phyloP scores from a whole-genome alignment of 2,797 vertebrate species.

The Heterohyrax brucei region DNA sequence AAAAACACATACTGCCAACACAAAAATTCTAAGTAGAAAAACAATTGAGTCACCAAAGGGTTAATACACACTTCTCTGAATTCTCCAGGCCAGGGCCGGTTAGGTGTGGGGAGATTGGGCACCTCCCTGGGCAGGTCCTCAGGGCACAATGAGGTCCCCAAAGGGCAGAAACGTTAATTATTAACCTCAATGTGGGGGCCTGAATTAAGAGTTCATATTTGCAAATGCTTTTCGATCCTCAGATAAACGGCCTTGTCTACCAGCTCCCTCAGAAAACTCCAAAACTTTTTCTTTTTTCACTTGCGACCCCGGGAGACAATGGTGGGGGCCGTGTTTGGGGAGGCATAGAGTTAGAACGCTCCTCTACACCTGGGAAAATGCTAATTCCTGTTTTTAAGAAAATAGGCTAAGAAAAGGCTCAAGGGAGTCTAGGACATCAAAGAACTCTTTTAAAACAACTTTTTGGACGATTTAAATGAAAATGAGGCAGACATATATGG shows the following conservation, averaged over 20 bases:
- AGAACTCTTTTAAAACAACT: slow-evolving; percentile 87
- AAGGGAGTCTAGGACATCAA: slow-evolving; percentile 88
- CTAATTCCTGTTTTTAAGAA: slow-evolving; percentile 88
- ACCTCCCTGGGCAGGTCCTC: neutral
- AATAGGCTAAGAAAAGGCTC: slow-evolving; percentile 88
- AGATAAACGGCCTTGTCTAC: slow-evolving; percentile 70
- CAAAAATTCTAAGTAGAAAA: too few relatives aligned
- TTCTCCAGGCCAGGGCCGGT: neutral
- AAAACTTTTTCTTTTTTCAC: neutral
- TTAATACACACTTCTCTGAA: slow-evolving; percentile 35
- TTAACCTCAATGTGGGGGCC: slow-evolving; percentile 53
- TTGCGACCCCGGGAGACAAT: neutral
- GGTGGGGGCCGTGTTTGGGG: slow-evolving; percentile 14
- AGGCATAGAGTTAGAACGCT: neutral
- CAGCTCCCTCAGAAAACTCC: neutral
- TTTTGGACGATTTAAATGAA: slow-evolving; percentile 87
- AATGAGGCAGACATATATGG: slow-evolving; percentile 86
- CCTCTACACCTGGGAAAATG: slow-evolving; percentile 81
- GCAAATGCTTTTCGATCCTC: slow-evolving; percentile 69
- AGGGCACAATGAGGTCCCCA: neutral
- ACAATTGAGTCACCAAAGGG: too few relatives aligned
- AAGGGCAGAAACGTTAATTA: slow-evolving; percentile 78
- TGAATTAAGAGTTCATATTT: slow-evolving; percentile 62
- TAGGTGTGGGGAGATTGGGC: neutral
- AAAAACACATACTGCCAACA: too few relatives aligned